Evolutionary conservation across 2,888 invertebrate species (phyloP).

Genomic region (Ecliptopera silaceata): DNA sequence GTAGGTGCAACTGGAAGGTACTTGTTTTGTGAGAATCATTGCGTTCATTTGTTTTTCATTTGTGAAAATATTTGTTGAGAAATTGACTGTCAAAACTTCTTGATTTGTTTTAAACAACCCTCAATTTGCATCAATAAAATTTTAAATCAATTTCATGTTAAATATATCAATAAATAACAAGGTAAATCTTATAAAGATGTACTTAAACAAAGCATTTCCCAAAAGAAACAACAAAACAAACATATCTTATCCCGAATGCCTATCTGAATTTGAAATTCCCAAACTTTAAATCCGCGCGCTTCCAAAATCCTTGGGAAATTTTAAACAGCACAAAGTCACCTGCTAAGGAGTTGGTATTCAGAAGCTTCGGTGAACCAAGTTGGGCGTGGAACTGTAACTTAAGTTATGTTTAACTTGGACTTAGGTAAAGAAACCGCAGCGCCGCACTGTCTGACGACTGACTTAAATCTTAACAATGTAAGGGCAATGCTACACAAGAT

Average conservation of each 20-base stretch:
- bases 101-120: no score
- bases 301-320: constrained; percentile 62
- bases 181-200: neutral
- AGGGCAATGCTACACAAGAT: constrained; percentile 39
- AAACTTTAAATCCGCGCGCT: constrained; percentile 68
- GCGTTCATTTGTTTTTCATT: neutral
- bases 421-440: constrained; percentile 74
- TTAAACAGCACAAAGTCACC: constrained; percentile 72
- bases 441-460: constrained; percentile 70
- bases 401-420: constrained; percentile 66
- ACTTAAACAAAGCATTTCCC: constrained; percentile 13
- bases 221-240: constrained; percentile 42
- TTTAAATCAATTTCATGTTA: no score
- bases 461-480: constrained; percentile 67
- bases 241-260: constrained; percentile 52
- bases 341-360: constrained; percentile 72
- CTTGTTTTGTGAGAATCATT: neutral
- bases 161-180: neutral
- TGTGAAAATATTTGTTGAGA: no score
- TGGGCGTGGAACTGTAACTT: constrained; percentile 71
- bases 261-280: constrained; percentile 58
- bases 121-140: no score
- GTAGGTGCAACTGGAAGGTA: constrained; percentile 22
- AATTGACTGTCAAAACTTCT: no score
- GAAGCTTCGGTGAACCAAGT: constrained; percentile 65